These are phyloP conservation scores for Botia kubotai DNA, from an alignment of 2,797 vertebrate genomes.

Conservation along the genomic window DNA sequence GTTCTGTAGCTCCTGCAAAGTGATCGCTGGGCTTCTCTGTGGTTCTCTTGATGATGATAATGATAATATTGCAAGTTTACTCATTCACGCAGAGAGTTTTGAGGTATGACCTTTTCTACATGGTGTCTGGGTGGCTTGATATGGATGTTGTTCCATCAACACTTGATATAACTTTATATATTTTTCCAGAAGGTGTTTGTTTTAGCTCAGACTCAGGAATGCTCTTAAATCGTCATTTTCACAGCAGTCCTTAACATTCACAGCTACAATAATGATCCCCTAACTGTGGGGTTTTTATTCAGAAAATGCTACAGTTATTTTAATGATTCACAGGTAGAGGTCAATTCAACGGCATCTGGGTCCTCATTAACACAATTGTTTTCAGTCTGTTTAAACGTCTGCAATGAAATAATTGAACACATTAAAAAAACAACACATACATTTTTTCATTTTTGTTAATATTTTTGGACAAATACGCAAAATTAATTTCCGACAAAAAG, in stretches of 20 bases:
- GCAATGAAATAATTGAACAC: background rate
- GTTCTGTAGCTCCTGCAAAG: background rate
- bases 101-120: constrained; percentile 32
- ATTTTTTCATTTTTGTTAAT: background rate
- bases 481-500: background rate
- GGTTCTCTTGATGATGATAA: background rate
- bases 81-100: background rate
- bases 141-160: background rate
- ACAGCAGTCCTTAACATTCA: constrained; percentile 16
- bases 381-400: constrained; percentile 3
- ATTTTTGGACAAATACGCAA: background rate
- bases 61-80: background rate
- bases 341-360: background rate
- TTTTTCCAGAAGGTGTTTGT: constrained; percentile 37
- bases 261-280: constrained; percentile 15
- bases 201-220: constrained; percentile 6
- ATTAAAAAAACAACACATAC: background rate
- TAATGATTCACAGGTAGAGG: constrained; percentile 23
- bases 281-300: background rate
- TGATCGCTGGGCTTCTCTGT: constrained; percentile 1
- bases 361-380: constrained; percentile 11
- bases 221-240: constrained; percentile 19
- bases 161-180: background rate
- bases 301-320: constrained; percentile 26
- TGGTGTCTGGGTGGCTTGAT: background rate